These are phyloP conservation scores for Drosophila pullipes DNA, from an alignment of 2,888 invertebrate species.

Conservation along the genomic window DNA sequence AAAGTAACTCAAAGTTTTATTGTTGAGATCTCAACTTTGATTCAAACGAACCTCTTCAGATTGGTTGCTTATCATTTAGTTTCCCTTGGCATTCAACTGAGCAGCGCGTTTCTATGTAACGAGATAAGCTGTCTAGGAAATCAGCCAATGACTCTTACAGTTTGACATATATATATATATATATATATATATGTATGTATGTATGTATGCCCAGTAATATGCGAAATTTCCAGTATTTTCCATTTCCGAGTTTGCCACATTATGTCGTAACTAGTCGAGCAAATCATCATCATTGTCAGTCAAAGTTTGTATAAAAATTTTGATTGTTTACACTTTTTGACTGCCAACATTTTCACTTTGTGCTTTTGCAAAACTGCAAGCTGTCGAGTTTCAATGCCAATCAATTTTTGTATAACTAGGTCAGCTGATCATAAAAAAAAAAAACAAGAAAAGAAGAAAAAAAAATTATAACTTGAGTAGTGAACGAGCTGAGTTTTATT, in stretches of 20 bases:
- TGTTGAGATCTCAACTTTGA: neutral
- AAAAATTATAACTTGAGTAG: neutral
- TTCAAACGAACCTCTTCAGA: slow-evolving; percentile 17
- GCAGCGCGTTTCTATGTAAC: slow-evolving; percentile 10
- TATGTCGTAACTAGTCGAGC: neutral
- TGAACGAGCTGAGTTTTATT: neutral
- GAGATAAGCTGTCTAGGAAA: slow-evolving; percentile 40
- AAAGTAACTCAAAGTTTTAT: too few species aligned
- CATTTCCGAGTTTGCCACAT: neutral
- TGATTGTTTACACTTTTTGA: neutral
- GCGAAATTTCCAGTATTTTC: neutral
- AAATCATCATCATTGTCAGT: neutral
- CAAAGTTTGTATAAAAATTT: neutral
- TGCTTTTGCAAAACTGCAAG: slow-evolving; percentile 1
- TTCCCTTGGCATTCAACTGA: slow-evolving; percentile 4
- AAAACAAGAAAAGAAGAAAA: neutral
- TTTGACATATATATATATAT: neutral
- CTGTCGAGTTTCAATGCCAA: slow-evolving; percentile 10
- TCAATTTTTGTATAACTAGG: slow-evolving; percentile 25
- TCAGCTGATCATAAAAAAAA: slow-evolving; percentile 12
- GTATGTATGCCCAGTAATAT: neutral
- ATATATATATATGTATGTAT: neutral
- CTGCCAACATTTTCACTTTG: neutral
- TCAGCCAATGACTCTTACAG: slow-evolving; percentile 46
- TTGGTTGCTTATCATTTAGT: slow-evolving; percentile 6